Conservation (phyloP, 2,797 vertebrate genomes). For the Syndactyla subalaris region DNA sequence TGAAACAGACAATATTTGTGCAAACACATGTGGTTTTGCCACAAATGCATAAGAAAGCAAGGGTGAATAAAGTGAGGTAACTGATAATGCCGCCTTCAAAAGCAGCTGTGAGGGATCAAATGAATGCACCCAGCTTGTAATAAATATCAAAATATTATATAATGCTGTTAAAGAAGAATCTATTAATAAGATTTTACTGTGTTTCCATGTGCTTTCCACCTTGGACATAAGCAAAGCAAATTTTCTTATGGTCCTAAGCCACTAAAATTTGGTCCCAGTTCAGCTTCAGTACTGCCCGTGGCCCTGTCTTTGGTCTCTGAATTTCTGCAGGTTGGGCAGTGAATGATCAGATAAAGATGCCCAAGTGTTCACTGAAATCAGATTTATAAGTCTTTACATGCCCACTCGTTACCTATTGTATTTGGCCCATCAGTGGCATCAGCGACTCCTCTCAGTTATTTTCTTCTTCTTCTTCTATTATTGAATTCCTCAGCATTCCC, state of each 20-base stretch:
- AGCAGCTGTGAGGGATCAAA: not conserved
- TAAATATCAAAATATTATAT: not conserved
- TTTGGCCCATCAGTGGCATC: not conserved
- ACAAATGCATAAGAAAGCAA: not conserved
- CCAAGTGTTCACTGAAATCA: not conserved
- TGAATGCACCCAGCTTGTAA: not conserved
- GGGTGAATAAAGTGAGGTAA: not conserved
- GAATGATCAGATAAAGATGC: not conserved
- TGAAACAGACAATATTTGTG: not conserved
- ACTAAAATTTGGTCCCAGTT: not conserved
- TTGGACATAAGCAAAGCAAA: not conserved
- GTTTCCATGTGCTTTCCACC: not conserved
- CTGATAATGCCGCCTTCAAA: not conserved
- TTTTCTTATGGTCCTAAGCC: not conserved
- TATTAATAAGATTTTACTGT: not conserved
- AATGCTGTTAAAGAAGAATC: slow-evolving; percentile 1
- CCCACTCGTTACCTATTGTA: not conserved
- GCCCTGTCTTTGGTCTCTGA: not conserved
- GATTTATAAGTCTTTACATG: not conserved
- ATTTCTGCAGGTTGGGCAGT: not conserved
- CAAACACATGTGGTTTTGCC: not conserved
- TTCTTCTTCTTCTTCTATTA: not conserved
- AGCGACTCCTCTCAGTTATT: not conserved
- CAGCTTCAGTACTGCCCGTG: not conserved
- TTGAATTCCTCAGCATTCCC: not conserved